Conservation (phyloP, 2,113 vertebrate genomes). For the Zosterops borbonicus region DNA sequence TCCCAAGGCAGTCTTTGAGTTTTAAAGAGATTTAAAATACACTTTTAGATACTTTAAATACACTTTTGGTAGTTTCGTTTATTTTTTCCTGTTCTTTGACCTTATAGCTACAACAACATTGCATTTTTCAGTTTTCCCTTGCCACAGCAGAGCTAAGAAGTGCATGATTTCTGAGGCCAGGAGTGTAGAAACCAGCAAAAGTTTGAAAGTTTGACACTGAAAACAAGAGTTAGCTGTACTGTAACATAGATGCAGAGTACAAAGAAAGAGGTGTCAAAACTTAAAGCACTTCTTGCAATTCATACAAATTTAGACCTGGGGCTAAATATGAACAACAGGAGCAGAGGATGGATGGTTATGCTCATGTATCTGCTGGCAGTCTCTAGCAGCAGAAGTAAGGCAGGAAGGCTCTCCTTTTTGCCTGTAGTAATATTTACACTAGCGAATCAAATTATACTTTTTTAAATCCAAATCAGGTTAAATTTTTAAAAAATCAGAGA, state of each 20-base stretch:
- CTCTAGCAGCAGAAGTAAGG: neutral
- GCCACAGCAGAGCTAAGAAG: neutral
- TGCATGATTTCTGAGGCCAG: neutral
- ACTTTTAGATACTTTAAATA: neutral
- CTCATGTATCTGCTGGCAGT: fast-evolving
- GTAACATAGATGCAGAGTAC: neutral
- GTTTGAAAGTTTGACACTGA: neutral
- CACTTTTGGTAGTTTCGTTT: neutral
- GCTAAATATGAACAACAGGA: neutral
- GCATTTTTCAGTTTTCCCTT: neutral
- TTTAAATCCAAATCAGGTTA: neutral
- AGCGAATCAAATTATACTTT: neutral
- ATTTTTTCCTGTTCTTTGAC: neutral
- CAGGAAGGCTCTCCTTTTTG: neutral
- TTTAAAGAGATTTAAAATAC: neutral
- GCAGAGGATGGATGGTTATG: neutral
- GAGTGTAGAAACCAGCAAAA: neutral
- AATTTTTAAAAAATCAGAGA: neutral
- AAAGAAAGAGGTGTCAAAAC: neutral
- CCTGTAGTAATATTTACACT: neutral
- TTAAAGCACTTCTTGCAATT: neutral
- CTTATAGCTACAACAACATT: neutral
- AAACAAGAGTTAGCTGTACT: neutral
- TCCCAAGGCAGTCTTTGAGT: neutral
- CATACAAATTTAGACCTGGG: neutral